Conservation (phyloP, 2,797 vertebrate species). For the Rhinogobio ventralis region DNA sequence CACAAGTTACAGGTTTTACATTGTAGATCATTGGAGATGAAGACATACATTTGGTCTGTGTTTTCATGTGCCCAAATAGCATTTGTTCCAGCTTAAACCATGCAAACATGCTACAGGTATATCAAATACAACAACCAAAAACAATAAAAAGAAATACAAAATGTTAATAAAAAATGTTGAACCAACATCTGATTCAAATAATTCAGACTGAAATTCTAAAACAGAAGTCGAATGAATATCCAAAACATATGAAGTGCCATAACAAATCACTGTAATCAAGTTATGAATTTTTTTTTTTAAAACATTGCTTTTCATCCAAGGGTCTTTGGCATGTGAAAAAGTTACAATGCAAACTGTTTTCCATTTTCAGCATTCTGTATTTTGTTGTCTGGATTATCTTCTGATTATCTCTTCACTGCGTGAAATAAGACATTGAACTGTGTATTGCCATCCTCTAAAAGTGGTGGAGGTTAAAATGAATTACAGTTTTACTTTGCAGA, state of each 20-base stretch:
- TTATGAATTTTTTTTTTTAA: slow-evolving; percentile 35
- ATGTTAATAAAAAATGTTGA: slow-evolving; percentile 47
- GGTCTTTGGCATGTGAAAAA: slow-evolving; percentile 56
- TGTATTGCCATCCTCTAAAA: slow-evolving; percentile 37
- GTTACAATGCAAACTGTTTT: slow-evolving; percentile 48
- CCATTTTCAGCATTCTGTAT: slow-evolving; percentile 36
- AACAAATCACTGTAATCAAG: slow-evolving; percentile 43
- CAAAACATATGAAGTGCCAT: slow-evolving; percentile 51
- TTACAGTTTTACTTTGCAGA: slow-evolving; percentile 33
- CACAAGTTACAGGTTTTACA: slow-evolving; percentile 62
- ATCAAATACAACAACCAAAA: slow-evolving; percentile 53
- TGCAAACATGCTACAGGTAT: slow-evolving; percentile 72
- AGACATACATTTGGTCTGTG: slow-evolving; percentile 47
- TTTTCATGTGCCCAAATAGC: slow-evolving; percentile 51
- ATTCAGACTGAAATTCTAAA: slow-evolving; percentile 52
- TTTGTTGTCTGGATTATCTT: slow-evolving; percentile 45
- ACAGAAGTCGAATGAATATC: slow-evolving; percentile 54
- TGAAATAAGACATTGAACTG: slow-evolving; percentile 45
- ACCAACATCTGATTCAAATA: slow-evolving; percentile 47
- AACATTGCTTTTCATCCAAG: slow-evolving; percentile 17
- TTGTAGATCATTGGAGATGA: slow-evolving; percentile 45
- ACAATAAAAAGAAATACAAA: slow-evolving; percentile 2
- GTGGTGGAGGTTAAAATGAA: slow-evolving; percentile 27
- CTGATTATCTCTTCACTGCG: slow-evolving; percentile 53
- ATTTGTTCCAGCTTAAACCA: slow-evolving; percentile 65